Percentiles rank a stretch among this genome's conserved stretches.
These are phyloP conservation scores for Tyrannus savana DNA, from an alignment of 2,113 vertebrate species.

Conservation along the genomic window DNA sequence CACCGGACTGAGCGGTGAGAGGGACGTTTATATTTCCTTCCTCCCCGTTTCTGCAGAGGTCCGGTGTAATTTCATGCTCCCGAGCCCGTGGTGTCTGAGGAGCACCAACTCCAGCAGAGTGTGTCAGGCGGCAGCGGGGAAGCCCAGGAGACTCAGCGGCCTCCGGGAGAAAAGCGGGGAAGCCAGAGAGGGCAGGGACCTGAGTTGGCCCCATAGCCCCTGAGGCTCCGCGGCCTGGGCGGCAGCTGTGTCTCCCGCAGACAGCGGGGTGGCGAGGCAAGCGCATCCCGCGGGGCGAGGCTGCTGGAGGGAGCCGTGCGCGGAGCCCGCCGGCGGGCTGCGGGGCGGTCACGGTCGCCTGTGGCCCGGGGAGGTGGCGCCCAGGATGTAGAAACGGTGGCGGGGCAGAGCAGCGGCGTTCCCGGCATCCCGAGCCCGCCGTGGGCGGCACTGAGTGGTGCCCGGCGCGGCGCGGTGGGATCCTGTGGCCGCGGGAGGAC, in stretches of 20 bases:
- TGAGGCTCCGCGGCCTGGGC: not conserved
- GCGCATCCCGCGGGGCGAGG: not conserved
- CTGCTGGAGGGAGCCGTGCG: not conserved
- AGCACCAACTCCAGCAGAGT: not conserved
- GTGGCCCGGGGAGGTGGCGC: not conserved
- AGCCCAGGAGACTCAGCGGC: not conserved
- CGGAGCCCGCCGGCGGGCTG: not conserved
- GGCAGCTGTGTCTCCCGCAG: not conserved
- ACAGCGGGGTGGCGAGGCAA: not conserved
- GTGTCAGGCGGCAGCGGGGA: not conserved
- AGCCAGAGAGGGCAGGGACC: not conserved
- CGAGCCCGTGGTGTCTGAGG: not conserved
- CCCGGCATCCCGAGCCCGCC: not conserved
- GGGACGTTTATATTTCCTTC: not conserved
- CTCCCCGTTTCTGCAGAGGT: not conserved
- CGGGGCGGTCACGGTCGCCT: too few relatives aligned
- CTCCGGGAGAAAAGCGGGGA: not conserved
- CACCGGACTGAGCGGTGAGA: not conserved
- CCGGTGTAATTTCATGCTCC: not conserved
- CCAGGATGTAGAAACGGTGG: not conserved
- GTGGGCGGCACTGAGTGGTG: not conserved
- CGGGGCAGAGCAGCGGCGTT: not conserved
- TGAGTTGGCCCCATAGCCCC: too few relatives aligned
- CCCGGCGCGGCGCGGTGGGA: not conserved
- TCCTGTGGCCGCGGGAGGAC: not conserved